Base-by-base conservation (phyloP, 2,888 invertebrate genomes). In the Melieria picta region DNA sequence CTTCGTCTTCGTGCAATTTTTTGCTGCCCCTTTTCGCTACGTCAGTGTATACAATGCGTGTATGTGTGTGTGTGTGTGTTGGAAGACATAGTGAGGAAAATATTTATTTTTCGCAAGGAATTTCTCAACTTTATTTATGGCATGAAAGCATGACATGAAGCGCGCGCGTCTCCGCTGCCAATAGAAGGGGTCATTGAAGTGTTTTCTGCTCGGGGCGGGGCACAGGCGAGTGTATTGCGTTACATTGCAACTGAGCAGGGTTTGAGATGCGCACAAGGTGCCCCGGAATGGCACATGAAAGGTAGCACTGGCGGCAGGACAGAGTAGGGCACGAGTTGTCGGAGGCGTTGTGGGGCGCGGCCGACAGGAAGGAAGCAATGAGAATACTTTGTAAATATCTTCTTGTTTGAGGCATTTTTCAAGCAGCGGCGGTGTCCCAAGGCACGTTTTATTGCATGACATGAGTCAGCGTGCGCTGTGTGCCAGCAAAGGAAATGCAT, bases 371-470 rank as follows among this genome's bases (percentile, higher is more conserved):
- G 82, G 80, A 83, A 84, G 82, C 81, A 83, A 84, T 84, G 84
- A 84, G 84, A 84, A 84, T 84, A 84, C 83, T 84, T 84, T 84
- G 82, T 83, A 84, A 84, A 84, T 82, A 84, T 84, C 82, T 84
- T 82, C 73, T 71, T 68, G 64, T 65, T 65, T 72, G 57, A 30
- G 30, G 60, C 16, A 50, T 60, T 60, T 67, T 50, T 16, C 13
- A 30, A 30, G 30, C 30, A 30, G 30, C 30, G 3, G 30, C 30
- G 30, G 30, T 2, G 1, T 30, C 30, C 30, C 30, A 30, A 30
- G 30, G 30, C 30, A 30, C 30, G 30, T 30, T 30, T 30, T 30
- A 30, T 30, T 30, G 30, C 30, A 30, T 30, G 30, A 30, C 30
- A 30, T 1, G 30, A 30, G 30, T 30, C 30, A 30, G 30, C 30